These are phyloP conservation scores for Hydrolagus colliei DNA, from an alignment of 2,797 vertebrate genomes.

Conservation along the genomic window DNA sequence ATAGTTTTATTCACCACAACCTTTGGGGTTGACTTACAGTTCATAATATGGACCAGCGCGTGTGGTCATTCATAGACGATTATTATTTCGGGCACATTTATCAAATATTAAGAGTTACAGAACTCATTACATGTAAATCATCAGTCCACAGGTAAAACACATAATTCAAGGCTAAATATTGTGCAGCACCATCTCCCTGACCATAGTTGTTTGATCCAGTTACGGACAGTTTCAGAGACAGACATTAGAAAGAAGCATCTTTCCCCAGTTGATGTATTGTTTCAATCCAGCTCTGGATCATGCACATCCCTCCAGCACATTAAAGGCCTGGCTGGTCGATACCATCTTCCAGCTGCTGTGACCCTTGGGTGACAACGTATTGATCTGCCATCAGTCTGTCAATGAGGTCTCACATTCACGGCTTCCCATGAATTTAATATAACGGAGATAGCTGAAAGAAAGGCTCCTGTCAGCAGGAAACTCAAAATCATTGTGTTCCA, in stretches of 20 bases:
- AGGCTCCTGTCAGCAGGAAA: not conserved
- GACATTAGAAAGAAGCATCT: too few species aligned
- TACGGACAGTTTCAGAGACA: slow-evolving; percentile 3
- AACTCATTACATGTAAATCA: not conserved
- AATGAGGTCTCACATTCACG: not conserved
- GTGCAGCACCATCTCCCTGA: not conserved
- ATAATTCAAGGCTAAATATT: not conserved
- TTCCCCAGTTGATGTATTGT: not conserved
- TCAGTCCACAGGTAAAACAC: not conserved
- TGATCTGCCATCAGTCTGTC: not conserved
- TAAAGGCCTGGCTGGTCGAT: not conserved
- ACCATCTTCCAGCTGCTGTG: not conserved
- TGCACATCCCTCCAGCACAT: not conserved
- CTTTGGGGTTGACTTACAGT: too few species aligned
- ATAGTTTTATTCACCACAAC: too few species aligned
- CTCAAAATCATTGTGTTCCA: not conserved
- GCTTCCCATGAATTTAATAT: not conserved
- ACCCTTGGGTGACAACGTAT: not conserved
- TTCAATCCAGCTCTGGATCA: not conserved
- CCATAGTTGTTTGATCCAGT: not conserved
- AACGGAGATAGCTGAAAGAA: not conserved
- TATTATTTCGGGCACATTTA: too few species aligned
- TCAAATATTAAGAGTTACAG: too few species aligned
- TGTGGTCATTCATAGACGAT: too few species aligned
- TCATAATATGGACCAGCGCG: too few species aligned